phyloP scores from a whole-genome alignment of 1,140 invertebrate genomes.

The Macrobrachium rosenbergii region DNA sequence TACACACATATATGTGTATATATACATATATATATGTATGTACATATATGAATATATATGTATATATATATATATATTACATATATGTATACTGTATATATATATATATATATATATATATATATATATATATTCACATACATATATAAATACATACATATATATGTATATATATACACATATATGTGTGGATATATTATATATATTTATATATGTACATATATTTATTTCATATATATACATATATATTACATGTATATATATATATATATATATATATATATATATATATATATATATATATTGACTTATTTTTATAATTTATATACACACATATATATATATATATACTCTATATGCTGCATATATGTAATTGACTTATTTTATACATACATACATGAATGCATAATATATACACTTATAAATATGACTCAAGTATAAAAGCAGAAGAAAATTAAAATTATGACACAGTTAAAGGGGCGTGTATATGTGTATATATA shows the following conservation, averaged over 20 bases:
- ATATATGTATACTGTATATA: constrained; percentile 18
- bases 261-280: constrained; percentile 4
- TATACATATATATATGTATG: constrained; percentile 10
- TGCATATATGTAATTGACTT: too few species aligned
- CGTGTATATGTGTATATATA: constrained; percentile 17
- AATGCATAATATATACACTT: background rate
- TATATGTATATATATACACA: background rate
- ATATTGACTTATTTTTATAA: too few species aligned
- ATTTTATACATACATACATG: background rate
- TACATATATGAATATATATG: constrained; percentile 16
- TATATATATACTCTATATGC: background rate
- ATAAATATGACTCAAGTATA: too few species aligned
- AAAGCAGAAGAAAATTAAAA: too few species aligned
- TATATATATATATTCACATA: constrained; percentile 1
- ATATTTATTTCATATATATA: too few species aligned
- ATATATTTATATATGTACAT: too few species aligned
- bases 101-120: constrained; percentile 35
- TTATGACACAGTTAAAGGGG: too few species aligned
- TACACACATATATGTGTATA: constrained; percentile 16
- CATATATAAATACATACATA: constrained; percentile 10
- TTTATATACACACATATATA: too few species aligned
- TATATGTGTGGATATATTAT: too few species aligned
- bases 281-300: background rate
- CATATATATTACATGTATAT: background rate
- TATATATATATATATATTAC: constrained; percentile 20